Evolutionary conservation across 2,113 vertebrate genomes (phyloP).

Genomic region (Ibidorhyncha struthersii): DNA sequence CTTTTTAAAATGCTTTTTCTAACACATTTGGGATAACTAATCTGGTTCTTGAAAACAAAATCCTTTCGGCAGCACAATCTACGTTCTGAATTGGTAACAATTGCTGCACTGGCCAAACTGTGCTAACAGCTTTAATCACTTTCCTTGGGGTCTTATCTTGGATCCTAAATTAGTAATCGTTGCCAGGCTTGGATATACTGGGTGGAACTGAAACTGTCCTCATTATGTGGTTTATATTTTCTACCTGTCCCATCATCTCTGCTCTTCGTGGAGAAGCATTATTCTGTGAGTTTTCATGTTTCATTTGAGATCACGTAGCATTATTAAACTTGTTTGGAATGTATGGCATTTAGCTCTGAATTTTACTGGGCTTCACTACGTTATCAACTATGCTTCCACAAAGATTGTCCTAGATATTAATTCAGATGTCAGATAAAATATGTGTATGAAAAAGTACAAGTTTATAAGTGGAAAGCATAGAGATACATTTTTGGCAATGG

Average conservation of each 20-base stretch:
- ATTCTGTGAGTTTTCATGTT: background rate
- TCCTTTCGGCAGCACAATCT: background rate
- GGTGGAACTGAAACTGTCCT: background rate
- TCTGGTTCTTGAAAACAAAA: slow-evolving; percentile 32
- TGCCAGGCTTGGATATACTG: slow-evolving; percentile 10
- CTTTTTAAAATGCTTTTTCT: background rate
- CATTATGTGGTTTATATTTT: background rate
- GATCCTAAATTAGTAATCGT: background rate
- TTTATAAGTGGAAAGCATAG: background rate
- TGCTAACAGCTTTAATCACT: slow-evolving; percentile 1
- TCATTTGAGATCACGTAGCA: background rate
- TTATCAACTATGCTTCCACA: background rate
- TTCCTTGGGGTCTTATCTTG: slow-evolving; percentile 39
- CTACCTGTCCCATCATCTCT: background rate
- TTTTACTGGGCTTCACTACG: background rate
- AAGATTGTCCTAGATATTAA: background rate
- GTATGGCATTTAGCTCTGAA: background rate
- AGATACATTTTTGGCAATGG: background rate
- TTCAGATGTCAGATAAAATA: background rate
- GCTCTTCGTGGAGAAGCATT: background rate
- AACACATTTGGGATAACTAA: background rate
- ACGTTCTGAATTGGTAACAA: background rate
- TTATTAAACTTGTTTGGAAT: background rate
- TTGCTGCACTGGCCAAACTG: background rate
- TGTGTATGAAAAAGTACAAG: background rate